phyloP scores from a whole-genome alignment of 2,888 invertebrate species.

The Hedya salicella region DNA sequence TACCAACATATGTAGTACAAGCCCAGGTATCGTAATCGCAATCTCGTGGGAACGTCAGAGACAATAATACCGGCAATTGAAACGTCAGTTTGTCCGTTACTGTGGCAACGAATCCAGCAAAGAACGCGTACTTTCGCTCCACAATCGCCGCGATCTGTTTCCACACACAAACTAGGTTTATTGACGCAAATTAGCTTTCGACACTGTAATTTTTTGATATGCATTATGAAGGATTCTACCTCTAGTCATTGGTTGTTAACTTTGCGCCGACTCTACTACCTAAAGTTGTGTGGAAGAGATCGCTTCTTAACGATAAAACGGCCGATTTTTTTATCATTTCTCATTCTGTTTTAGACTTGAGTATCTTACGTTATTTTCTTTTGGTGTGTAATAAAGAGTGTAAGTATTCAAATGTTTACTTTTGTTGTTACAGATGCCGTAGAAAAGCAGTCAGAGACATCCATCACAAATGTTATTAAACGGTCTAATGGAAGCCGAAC shows the following conservation, averaged over 20 bases:
- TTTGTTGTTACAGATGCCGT: constrained; percentile 79
- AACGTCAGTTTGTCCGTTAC: constrained; percentile 40
- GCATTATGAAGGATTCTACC: constrained; percentile 36
- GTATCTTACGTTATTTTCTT: too few species aligned
- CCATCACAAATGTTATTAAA: constrained; percentile 73
- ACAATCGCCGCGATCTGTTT: constrained; percentile 51
- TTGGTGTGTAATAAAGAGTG: too few species aligned
- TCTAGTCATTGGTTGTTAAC: too few species aligned
- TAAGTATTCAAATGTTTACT: constrained; percentile 19
- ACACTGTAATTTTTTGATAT: constrained; percentile 48
- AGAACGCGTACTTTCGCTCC: constrained; percentile 54
- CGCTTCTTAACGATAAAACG: too few species aligned
- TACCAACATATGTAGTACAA: constrained; percentile 39
- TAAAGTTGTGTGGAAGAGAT: too few species aligned
- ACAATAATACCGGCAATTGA: constrained; percentile 50
- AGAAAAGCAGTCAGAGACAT: constrained; percentile 68
- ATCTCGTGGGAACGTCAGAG: constrained; percentile 54
- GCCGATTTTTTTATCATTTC: too few species aligned
- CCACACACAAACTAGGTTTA: constrained; percentile 46
- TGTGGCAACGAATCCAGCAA: constrained; percentile 51
- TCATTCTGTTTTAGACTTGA: too few species aligned
- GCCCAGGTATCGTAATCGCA: constrained; percentile 49
- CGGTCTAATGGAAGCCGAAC: constrained; percentile 76
- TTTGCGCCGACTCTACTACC: too few species aligned
- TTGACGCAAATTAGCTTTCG: constrained; percentile 45